These are phyloP conservation scores for Rotaria sp. DNA, from an alignment of 2,888 invertebrate genomes.

Conservation along the genomic window DNA sequence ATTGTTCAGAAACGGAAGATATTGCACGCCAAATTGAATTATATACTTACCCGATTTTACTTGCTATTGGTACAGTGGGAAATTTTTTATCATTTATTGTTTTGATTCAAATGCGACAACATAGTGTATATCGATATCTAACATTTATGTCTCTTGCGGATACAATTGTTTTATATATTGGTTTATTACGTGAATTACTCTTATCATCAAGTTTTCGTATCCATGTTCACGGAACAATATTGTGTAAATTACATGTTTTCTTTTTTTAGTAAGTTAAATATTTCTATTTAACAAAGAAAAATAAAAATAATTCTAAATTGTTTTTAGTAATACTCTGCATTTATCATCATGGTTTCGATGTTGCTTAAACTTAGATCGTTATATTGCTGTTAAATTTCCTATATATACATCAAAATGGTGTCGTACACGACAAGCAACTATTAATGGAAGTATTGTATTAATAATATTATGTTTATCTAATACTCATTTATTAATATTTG, in stretches of 20 bases:
- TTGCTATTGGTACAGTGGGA: background rate
- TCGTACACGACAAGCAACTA: background rate
- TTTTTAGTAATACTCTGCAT: slow-evolving; percentile 13
- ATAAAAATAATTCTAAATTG: background rate
- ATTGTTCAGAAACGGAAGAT: slow-evolving; percentile 19
- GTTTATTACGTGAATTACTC: slow-evolving; percentile 10
- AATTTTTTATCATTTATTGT: background rate
- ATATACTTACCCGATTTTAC: slow-evolving; percentile 9
- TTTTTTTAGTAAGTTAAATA: background rate
- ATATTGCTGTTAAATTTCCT: slow-evolving; percentile 27
- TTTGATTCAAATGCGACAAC: slow-evolving; percentile 8
- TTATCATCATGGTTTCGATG: slow-evolving; percentile 26
- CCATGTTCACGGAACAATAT: slow-evolving; percentile 4
- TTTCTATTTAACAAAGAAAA: background rate
- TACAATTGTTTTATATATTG: background rate
- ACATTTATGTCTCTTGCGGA: slow-evolving; percentile 21
- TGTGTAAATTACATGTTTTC: slow-evolving; percentile 24
- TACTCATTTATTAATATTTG: background rate
- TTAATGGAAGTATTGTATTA: background rate
- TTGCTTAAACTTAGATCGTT: slow-evolving; percentile 29
- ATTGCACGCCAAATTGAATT: background rate
- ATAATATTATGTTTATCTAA: background rate
- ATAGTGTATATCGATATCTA: slow-evolving; percentile 27
- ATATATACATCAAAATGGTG: slow-evolving; percentile 15
- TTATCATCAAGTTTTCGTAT: slow-evolving; percentile 16